Conservation (phyloP, 2,797 vertebrate genomes). For the Sebastes elongatus region DNA sequence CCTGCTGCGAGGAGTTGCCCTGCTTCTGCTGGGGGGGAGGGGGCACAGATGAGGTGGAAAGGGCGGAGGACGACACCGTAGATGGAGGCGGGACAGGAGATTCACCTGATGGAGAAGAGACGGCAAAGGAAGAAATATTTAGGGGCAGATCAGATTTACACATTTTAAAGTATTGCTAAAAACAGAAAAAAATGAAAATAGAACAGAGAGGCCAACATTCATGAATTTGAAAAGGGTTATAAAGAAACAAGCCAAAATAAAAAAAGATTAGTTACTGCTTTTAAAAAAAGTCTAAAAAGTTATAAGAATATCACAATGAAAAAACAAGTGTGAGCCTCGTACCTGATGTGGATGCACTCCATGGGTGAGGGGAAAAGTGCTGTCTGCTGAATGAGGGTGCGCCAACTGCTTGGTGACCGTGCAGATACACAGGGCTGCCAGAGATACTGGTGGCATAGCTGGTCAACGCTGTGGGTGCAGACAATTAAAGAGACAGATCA, state of each 20-base stretch:
- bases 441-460: conserved; percentile 95
- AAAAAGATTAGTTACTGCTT: fast-evolving
- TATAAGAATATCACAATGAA: not conserved
- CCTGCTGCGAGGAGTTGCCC: conserved; percentile 85
- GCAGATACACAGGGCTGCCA: conserved; percentile 94
- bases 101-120: conserved; percentile 84
- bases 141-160: not conserved
- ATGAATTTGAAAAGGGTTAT: not conserved
- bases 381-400: conserved; percentile 97
- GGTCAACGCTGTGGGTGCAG: conserved; percentile 88
- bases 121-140: not conserved
- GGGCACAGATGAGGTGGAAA: conserved; percentile 90
- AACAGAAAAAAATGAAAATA: not conserved
- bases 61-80: conserved; percentile 92
- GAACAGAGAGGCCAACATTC: fast-evolving
- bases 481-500: conserved; percentile 61
- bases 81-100: conserved; percentile 94
- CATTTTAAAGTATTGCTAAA: not conserved
- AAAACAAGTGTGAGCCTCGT: conserved; percentile 44
- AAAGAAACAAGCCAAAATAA: not conserved
- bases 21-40: conserved; percentile 91
- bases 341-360: conserved; percentile 98
- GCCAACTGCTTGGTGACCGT: conserved; percentile 90
- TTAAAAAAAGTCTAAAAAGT: not conserved
- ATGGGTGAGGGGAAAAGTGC: conserved; percentile 99